phyloP scores from a whole-genome alignment of 2,888 invertebrate species.

The Mesorhabditis belari region DNA sequence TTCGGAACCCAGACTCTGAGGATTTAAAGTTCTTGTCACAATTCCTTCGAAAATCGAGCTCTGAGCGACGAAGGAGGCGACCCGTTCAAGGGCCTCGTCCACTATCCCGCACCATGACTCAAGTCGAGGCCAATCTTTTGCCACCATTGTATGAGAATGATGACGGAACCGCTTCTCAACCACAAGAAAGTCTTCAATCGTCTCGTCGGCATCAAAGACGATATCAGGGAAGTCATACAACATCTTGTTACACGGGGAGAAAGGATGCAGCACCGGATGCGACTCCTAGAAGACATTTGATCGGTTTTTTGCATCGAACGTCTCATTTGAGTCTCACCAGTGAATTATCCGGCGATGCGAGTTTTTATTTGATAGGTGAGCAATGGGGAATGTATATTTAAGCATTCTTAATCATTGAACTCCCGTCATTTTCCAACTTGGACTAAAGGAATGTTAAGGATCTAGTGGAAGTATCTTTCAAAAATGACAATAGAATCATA shows the following conservation, averaged over 20 bases:
- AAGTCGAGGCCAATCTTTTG: slow-evolving; percentile 21
- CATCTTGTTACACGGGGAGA: slow-evolving; percentile 11
- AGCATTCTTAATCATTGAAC: no score
- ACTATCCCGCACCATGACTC: slow-evolving; percentile 30
- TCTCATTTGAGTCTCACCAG: slow-evolving; percentile 43
- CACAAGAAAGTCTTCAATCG: slow-evolving; percentile 5
- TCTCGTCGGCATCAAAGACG: background rate
- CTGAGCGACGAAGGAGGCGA: background rate
- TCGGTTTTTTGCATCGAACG: slow-evolving; percentile 45
- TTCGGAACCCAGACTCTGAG: background rate
- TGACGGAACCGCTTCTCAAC: slow-evolving; percentile 8
- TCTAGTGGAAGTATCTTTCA: no score
- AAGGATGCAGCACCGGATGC: slow-evolving; percentile 37
- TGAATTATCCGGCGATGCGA: slow-evolving; percentile 41
- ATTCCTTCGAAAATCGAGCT: background rate
- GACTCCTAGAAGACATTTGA: slow-evolving; percentile 31
- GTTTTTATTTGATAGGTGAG: slow-evolving; percentile 46
- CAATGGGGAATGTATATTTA: no score
- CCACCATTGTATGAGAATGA: slow-evolving; percentile 32
- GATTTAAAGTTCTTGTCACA: background rate
- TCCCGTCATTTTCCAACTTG: no score
- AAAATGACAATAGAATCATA: background rate
- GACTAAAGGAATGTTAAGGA: no score
- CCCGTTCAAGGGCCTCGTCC: slow-evolving; percentile 8
- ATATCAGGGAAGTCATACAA: background rate